Percentiles rank a stretch among this genome's conserved stretches.
Evolutionary conservation across 2,888 invertebrate species (phyloP).

Genomic region (Slavum lentiscoides): DNA sequence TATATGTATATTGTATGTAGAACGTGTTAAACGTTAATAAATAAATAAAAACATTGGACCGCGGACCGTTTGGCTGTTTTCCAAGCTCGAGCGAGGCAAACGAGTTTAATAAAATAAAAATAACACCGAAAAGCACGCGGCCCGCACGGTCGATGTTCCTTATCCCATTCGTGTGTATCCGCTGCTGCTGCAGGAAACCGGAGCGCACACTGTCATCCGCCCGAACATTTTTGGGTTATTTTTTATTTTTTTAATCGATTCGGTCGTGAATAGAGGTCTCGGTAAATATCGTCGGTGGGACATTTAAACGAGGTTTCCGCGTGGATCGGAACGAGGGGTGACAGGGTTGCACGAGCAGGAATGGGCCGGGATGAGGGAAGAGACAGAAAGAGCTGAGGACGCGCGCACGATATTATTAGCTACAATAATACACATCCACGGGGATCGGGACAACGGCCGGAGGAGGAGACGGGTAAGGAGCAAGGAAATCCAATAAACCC

Average conservation of each 20-base stretch:
- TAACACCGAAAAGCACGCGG: neutral
- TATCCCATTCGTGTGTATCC: neutral
- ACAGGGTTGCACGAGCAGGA: neutral
- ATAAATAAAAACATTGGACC: neutral
- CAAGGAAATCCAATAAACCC: constrained; percentile 51
- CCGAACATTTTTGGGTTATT: constrained; percentile 11
- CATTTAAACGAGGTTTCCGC: constrained; percentile 39
- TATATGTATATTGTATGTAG: no score
- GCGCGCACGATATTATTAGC: constrained; percentile 44
- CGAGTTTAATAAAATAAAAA: constrained; percentile 11
- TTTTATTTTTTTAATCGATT: constrained; percentile 37
- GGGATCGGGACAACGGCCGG: neutral
- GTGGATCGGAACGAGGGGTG: neutral
- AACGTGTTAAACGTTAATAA: neutral
- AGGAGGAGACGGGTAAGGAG: neutral
- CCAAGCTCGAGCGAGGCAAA: neutral
- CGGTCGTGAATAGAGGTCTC: constrained; percentile 31
- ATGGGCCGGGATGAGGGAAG: no score
- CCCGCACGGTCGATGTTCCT: neutral
- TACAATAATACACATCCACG: constrained; percentile 51
- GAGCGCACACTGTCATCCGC: neutral
- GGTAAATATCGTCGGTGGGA: constrained; percentile 38
- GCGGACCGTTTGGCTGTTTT: neutral
- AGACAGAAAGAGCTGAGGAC: neutral
- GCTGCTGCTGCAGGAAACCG: neutral